A percentile compares a stretch with the other conserved stretches of the same genome.
Conservation (phyloP, 2,888 invertebrate species). For the Molorchus minor region DNA sequence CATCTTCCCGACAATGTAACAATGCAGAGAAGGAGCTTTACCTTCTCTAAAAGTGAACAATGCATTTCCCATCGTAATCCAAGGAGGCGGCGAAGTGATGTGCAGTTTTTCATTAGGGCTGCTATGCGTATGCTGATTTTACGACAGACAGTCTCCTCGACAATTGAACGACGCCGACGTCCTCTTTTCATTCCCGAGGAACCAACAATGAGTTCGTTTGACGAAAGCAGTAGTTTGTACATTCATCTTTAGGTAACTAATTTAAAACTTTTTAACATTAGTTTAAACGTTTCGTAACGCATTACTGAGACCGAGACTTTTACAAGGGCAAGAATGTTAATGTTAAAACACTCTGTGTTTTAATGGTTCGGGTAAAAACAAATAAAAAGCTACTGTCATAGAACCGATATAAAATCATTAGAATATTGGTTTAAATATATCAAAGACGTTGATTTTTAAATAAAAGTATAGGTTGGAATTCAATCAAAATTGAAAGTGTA, state of each 20-base stretch:
- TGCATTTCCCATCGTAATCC: constrained; percentile 17
- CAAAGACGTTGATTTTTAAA: no score
- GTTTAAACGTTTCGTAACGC: no score
- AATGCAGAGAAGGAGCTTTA: constrained; percentile 23
- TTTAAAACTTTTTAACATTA: no score
- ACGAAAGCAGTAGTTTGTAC: constrained; percentile 7
- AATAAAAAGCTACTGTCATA: no score
- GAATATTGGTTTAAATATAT: no score
- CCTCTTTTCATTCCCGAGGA: constrained; percentile 19
- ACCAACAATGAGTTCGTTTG: constrained; percentile 14
- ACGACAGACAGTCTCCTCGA: constrained; percentile 14
- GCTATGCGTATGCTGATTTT: constrained; percentile 26
- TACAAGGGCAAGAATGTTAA: no score
- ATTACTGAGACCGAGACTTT: no score
- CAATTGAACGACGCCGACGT: constrained; percentile 13
- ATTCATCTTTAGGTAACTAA: constrained; percentile 5
- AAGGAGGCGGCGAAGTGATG: constrained; percentile 24
- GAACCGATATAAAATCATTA: no score
- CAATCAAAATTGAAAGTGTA: no score
- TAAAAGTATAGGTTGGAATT: no score
- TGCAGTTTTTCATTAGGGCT: constrained; percentile 24
- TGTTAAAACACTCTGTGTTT: no score
- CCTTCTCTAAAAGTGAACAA: constrained; percentile 15
- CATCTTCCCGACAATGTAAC: constrained; percentile 25
- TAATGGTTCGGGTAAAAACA: no score